Base-by-base conservation (phyloP, 2,888 invertebrate species). In the Oxyscelio sp. region DNA sequence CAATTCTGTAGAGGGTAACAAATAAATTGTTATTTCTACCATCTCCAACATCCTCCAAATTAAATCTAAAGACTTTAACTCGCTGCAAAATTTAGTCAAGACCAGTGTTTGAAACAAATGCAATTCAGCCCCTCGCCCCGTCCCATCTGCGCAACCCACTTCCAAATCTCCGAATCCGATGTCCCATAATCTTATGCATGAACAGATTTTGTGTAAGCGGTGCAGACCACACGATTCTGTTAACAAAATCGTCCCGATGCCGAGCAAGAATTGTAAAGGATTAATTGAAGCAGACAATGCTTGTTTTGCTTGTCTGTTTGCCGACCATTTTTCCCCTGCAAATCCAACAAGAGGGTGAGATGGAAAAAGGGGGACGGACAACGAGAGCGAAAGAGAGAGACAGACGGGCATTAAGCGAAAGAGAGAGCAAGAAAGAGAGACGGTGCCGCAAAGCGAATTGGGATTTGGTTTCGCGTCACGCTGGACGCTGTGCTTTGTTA, bases 401-500 rank as follows among this genome's bases (percentile, higher is more conserved):
- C 22, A 45, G 45, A 27, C 4, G 6, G 27, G 27, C 4, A 27
- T 27, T 6, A 6, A 27, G 27, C 27, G 27, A 27, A 22, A 52
- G 21, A 56, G 22, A 21, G 22, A 50, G 40, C 2, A n/a, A 63
- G 17, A 66, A 2, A 43, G 50, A 22, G 40, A 50, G 11, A n/a
- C 38, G 54, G 24, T 21, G 48, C 63, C 45, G 65, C 63, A 74
- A 70, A 81, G 81, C 65, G 71, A 71, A 77, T 50, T 52, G 82
- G 71, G 77, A 83, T 77, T 77, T 73, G 78, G 78, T 73, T 77
- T 83, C 74, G 63, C 65, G 79, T 79, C 70, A 74, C 79, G 63
- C 50, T 63, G 74, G 70, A 74, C 65, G 74, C 27, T 75, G 48
- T 66, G 66, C 77, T 84, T 77, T 73, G 85, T 83, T 85, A 81